Base-by-base conservation (phyloP, 2,888 invertebrate species). In the Drosophila vallismaia region DNA sequence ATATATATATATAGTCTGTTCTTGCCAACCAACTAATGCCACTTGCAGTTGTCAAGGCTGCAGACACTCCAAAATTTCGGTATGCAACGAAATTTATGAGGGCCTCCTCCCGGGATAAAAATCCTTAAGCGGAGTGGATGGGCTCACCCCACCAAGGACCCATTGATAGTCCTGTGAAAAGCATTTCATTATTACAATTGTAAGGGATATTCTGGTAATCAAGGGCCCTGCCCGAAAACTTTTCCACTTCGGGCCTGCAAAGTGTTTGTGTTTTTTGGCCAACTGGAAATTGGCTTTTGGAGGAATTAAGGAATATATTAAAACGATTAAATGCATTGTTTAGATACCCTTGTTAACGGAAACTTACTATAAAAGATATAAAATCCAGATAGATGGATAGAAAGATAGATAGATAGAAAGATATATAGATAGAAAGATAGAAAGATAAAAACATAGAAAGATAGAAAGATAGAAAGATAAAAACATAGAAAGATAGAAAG, bases 21-120 rank as follows among this genome's bases (percentile, higher is more conserved):
- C 36, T 36, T 36, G n/a, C 36, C 36, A 36, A 46, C 38, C 86
- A 79, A 74, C 88, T 83, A 84, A 88, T 83, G 76, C 83, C 88
- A 86, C 83, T 84, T 88, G 77, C 80, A 86, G 83, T 84, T 83
- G 83, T 86, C 88, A 84, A 83, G 83, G 80, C 73, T 83, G 80
- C 83, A 83, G 86, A 86, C 81, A 49, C 63, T 19, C 24, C 42
- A 46, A 40, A 28, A 58, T 57, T 45, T 53, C 50, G 51, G 46
- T 42, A 68, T 64, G 68, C 69, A 48, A 49, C 66, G 31, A 5
- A 53, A 75, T 71, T 70, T 69, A 48, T 45, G 64, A 64, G 64
- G 67, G 67, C 63, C 45, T 14, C 19, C 24, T 6, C 28, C 19
- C 24, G 14, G 53, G 67, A 19, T 36, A 66, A 38, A 42, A 24